phyloP scores from a whole-genome alignment of 2,113 vertebrate species.

The Speoplatyrhinus poulsoni region DNA sequence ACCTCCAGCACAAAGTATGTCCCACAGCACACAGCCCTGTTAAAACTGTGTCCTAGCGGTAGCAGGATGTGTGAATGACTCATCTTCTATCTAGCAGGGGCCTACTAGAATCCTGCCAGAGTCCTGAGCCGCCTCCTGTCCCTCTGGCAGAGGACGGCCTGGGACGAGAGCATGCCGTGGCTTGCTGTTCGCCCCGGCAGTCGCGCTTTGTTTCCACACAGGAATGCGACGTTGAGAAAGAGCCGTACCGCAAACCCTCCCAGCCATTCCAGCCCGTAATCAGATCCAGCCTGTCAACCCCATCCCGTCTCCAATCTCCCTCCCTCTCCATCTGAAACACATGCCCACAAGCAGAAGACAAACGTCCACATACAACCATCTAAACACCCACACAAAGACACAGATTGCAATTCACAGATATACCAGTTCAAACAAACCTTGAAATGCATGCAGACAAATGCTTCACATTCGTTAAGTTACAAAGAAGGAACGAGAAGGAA shows the following conservation, averaged over 20 bases:
- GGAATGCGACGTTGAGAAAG: constrained; percentile 80
- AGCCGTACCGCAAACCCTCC: constrained; percentile 64
- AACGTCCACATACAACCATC: constrained; percentile 49
- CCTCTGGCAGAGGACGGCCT: constrained; percentile 53
- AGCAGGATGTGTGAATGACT: constrained; percentile 46
- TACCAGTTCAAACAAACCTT: constrained; percentile 35
- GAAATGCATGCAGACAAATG: not conserved
- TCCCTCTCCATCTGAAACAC: constrained; percentile 40
- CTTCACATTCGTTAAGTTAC: too few relatives aligned
- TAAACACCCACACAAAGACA: constrained; percentile 48
- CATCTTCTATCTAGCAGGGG: constrained; percentile 48
- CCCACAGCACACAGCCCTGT: constrained; percentile 10
- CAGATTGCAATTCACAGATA: constrained; percentile 53
- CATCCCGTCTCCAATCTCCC: constrained; percentile 61
- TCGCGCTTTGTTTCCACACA: constrained; percentile 60
- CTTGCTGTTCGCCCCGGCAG: constrained; percentile 35
- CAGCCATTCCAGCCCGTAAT: constrained; percentile 75
- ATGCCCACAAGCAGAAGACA: constrained; percentile 49
- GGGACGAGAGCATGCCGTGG: constrained; percentile 57
- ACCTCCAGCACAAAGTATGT: constrained; percentile 34
- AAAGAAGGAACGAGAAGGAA: too few relatives aligned
- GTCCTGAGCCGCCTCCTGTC: constrained; percentile 48
- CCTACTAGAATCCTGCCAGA: constrained; percentile 34
- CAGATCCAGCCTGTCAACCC: constrained; percentile 75
- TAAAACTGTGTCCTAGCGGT: constrained; percentile 22